A percentile compares a stretch with the other conserved stretches of the same genome.
Evolutionary conservation across 2,888 invertebrate species (phyloP).

Genomic region (Megaustenia siamemsis): DNA sequence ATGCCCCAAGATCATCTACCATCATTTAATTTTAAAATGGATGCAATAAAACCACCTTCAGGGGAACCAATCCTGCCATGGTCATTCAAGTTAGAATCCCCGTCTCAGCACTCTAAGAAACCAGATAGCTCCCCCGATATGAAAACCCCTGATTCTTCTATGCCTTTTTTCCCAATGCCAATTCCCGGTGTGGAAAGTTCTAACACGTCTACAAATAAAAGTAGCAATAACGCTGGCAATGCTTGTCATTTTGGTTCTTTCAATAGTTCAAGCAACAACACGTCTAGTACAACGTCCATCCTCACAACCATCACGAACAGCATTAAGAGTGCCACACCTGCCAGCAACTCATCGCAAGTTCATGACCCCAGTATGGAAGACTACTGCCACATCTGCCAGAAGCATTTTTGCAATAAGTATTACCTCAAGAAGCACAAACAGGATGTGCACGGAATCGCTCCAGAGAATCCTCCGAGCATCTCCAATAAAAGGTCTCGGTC

Average conservation of each 20-base stretch:
- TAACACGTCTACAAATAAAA: constrained; percentile 19
- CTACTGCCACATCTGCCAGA: constrained; percentile 81
- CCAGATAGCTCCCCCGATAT: constrained; percentile 20
- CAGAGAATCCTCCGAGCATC: constrained; percentile 75
- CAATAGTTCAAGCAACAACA: constrained; percentile 51
- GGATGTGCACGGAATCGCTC: constrained; percentile 80
- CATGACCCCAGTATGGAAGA: constrained; percentile 77
- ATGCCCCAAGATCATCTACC: constrained; percentile 67
- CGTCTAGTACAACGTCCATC: constrained; percentile 60
- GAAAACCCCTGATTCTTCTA: constrained; percentile 15
- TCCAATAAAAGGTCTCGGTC: constrained; percentile 65
- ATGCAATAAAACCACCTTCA: constrained; percentile 50
- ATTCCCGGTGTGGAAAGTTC: constrained; percentile 41
- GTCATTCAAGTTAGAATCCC: constrained; percentile 54
- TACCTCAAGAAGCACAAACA: constrained; percentile 81
- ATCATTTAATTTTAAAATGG: constrained; percentile 62
- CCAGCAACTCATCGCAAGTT: constrained; percentile 63
- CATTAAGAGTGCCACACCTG: constrained; percentile 59
- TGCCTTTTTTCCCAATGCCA: constrained; percentile 45
- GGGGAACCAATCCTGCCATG: constrained; percentile 58
- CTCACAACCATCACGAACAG: constrained; percentile 53
- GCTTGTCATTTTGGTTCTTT: constrained; percentile 9
- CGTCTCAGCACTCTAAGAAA: constrained; percentile 28
- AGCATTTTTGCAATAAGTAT: constrained; percentile 81
- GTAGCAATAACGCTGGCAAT: neutral